phyloP scores from a whole-genome alignment of 2,888 invertebrate species.

The Anorthoa munda region DNA sequence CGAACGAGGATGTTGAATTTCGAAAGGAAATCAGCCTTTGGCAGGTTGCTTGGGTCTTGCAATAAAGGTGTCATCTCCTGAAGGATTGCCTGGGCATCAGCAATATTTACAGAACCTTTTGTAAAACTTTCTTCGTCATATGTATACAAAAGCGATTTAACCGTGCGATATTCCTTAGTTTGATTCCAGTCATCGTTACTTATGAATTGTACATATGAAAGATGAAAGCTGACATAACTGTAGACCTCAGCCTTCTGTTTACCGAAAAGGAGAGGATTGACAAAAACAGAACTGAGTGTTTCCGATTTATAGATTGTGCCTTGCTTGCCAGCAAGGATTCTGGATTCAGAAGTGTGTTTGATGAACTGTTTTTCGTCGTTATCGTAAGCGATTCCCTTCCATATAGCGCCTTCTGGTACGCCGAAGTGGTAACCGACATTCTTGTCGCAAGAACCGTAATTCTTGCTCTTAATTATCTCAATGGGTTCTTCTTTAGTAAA shows the following conservation, averaged over 20 bases:
- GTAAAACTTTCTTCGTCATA: not conserved
- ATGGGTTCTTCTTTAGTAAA: conserved; percentile 89
- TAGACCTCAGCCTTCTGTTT: conserved; percentile 91
- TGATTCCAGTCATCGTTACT: conserved; percentile 80
- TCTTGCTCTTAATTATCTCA: conserved; percentile 92
- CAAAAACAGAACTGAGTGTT: conserved; percentile 91
- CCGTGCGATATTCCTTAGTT: conserved; percentile 73
- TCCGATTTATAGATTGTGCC: conserved; percentile 92
- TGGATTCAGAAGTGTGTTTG: conserved; percentile 90
- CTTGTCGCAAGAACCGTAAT: conserved; percentile 92
- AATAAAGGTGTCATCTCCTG: conserved; percentile 92
- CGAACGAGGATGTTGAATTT: conserved; percentile 92
- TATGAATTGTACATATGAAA: conserved; percentile 78
- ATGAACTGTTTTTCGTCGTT: conserved; percentile 89
- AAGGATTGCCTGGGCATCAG: conserved; percentile 83
- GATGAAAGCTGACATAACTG: conserved; percentile 90
- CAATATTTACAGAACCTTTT: conserved; percentile 77
- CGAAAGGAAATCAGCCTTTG: conserved; percentile 90
- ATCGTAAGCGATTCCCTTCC: conserved; percentile 86
- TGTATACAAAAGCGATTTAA: conserved; percentile 88
- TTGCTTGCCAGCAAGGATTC: conserved; percentile 89
- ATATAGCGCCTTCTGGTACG: conserved; percentile 88
- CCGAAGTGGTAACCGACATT: conserved; percentile 92
- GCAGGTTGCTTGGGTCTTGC: conserved; percentile 89
- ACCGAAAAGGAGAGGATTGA: conserved; percentile 91